A percentile compares a stretch with the other conserved stretches of the same genome.
Conservation (phyloP, 2,888 invertebrate species). For the Tetramorium bicarinatum region DNA sequence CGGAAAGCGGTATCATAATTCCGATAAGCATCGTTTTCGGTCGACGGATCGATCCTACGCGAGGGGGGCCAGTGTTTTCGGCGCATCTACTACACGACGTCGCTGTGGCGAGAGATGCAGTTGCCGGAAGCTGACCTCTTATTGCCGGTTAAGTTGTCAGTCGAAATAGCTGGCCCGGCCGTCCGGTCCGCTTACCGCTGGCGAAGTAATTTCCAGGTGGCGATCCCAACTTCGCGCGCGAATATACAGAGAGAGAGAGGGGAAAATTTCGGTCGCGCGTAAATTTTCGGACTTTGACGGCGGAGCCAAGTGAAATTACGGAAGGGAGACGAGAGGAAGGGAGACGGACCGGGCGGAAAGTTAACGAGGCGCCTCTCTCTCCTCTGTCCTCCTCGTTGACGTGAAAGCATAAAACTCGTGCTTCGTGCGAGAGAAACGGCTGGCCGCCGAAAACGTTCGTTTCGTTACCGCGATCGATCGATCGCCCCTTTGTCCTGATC, state of each 20-base stretch:
- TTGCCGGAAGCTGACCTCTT: constrained; percentile 29
- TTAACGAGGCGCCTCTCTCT: constrained; percentile 25
- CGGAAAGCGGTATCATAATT: constrained; percentile 23
- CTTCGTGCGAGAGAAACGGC: neutral
- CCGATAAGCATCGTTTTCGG: neutral
- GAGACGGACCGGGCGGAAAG: neutral
- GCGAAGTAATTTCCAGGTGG: constrained; percentile 44
- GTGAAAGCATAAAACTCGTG: constrained; percentile 3
- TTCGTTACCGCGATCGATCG: neutral
- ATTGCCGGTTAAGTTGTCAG: constrained; percentile 31
- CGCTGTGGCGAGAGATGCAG: neutral
- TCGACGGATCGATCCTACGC: constrained; percentile 7
- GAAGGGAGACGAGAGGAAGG: too few species aligned
- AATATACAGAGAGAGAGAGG: neutral
- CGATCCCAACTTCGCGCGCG: constrained; percentile 34
- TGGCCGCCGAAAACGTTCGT: neutral
- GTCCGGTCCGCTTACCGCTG: constrained; percentile 16
- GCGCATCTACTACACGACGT: neutral
- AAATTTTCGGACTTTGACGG: constrained; percentile 47
- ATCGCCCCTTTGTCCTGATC: neutral
- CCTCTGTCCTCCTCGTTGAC: neutral
- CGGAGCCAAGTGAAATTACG: neutral
- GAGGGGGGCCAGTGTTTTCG: neutral
- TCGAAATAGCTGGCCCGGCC: constrained; percentile 27
- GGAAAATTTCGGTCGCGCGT: constrained; percentile 28